Percentiles rank a stretch among this genome's conserved stretches.
phyloP scores from a whole-genome alignment of 2,113 vertebrate genomes.

The Labeo catla region DNA sequence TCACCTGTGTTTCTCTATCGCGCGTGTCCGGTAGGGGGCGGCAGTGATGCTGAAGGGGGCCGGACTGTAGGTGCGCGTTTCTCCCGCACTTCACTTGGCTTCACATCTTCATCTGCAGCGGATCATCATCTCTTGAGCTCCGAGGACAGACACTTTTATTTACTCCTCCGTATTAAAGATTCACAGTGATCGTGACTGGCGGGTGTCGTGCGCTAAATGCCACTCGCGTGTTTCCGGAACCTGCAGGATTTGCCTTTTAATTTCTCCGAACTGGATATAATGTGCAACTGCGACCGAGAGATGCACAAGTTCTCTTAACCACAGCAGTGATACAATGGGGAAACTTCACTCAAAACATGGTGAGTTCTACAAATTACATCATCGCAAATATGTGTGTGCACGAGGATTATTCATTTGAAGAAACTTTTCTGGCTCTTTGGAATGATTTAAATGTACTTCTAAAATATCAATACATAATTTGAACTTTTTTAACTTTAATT shows the following conservation, averaged over 20 bases:
- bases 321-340: conserved; percentile 72
- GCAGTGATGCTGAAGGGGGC: conserved; percentile 7
- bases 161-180: background rate
- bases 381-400: background rate
- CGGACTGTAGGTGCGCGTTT: background rate
- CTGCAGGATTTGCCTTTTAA: background rate
- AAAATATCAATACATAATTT: background rate
- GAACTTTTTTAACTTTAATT: background rate
- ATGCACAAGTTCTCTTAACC: conserved; percentile 51
- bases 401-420: background rate
- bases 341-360: conserved; percentile 83
- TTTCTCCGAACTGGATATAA: conserved; percentile 58
- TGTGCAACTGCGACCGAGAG: conserved; percentile 65
- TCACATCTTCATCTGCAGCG: conserved; percentile 3
- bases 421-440: background rate
- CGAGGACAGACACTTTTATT: background rate
- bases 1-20: background rate
- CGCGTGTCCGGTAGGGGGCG: background rate
- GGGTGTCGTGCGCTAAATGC: background rate
- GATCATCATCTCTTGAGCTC: background rate
- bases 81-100: conserved; percentile 15
- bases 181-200: background rate
- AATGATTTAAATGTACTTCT: background rate
- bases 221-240: background rate
- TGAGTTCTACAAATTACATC: conserved; percentile 57